Evolutionary conservation across 2,888 invertebrate species (phyloP).

Genomic region (Drosophila formosana): DNA sequence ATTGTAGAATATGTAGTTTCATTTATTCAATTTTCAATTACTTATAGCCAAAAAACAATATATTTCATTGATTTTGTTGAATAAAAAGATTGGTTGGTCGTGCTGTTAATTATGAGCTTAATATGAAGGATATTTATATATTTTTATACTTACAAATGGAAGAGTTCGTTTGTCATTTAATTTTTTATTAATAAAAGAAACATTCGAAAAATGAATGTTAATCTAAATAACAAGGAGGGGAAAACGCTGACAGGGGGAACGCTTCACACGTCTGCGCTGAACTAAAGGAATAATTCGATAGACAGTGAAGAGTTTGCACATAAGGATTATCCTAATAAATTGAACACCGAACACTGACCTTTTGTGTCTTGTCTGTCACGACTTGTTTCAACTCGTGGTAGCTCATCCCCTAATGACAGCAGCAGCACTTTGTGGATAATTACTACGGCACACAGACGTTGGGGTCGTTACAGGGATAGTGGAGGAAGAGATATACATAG

Average conservation of each 20-base stretch:
- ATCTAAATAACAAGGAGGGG: background rate
- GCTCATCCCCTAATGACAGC: conserved; percentile 21
- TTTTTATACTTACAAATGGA: no score
- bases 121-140: no score
- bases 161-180: no score
- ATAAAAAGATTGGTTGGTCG: background rate
- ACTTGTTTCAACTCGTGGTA: background rate
- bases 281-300: conserved; percentile 10
- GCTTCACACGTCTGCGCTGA: background rate
- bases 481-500: background rate
- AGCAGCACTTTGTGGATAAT: conserved; percentile 61
- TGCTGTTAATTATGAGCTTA: no score
- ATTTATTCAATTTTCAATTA: no score
- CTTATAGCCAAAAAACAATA: no score
- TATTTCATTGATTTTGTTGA: background rate
- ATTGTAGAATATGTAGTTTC: no score
- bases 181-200: background rate
- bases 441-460: conserved; percentile 41
- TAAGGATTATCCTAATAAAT: conserved; percentile 44
- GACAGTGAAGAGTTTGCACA: conserved; percentile 27
- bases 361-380: conserved; percentile 44
- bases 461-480: background rate
- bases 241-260: background rate
- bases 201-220: conserved; percentile 2
- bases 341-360: conserved; percentile 53